Base-by-base conservation (phyloP, 2,888 invertebrate genomes). In the Arctia plantaginis region DNA sequence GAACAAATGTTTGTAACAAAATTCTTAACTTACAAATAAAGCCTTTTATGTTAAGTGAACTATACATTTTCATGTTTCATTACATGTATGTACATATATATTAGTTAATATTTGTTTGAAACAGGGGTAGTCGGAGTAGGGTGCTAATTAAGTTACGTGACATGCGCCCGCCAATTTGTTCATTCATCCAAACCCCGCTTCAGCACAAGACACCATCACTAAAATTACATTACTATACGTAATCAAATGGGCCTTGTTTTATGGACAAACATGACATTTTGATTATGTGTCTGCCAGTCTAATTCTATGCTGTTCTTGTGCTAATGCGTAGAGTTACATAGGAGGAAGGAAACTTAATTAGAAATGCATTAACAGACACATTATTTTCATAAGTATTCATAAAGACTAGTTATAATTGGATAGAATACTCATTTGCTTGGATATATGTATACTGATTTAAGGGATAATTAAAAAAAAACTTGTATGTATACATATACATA, bases 81-180 rank as follows among this genome's bases (percentile, higher is more conserved):
- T 62, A 59, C 23, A 68, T 77, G 59, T 59, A 69, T 55, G 51
- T 55, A n/a, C n/a, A n/a, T 35, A n/a, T 69, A 62, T 39, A 55
- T 71, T 30, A 27, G 68, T 74, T 59, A 71, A 76, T 86, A 86
- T 89, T 86, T 89, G 86, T 87, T 81, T 73, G 80, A 76, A 84
- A 81, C 82, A 82, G 82, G 88, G 89, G 88, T 85, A 80, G 76
- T 77, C 71, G 74, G 79, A 81, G 87, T 67, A 78, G 94, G 94
- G 93, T 88, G 84, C 87, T 94, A 91, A 95, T 95, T 93, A 91
- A 94, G 93, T 95, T 95, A 95, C 90, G 90, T 90, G 95, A 92
- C 93, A 94, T 93, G 92, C 93, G 89, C 93, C 88, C 91, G 91
- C 92, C 94, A 95, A 95, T 95, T 94, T 94, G 94, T 94, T 87